phyloP scores from a whole-genome alignment of 2,797 vertebrate species.

The Tamandua tetradactyla region DNA sequence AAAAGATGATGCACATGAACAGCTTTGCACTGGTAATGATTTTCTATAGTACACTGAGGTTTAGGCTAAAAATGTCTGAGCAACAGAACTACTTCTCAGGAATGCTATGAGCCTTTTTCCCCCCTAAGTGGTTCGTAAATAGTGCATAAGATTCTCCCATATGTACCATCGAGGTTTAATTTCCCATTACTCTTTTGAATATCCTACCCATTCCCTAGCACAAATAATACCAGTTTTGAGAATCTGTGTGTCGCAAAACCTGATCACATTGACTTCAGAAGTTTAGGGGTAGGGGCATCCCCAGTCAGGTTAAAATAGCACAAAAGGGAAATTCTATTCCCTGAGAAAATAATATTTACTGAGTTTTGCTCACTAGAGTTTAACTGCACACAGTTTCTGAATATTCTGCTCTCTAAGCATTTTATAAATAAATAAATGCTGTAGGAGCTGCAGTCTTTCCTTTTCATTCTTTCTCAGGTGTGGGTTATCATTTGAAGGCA shows the following conservation, averaged over 20 bases:
- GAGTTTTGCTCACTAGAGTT: constrained; percentile 56
- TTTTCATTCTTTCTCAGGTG: constrained; percentile 48
- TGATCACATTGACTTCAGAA: neutral
- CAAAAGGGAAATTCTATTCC: neutral
- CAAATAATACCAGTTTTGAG: neutral
- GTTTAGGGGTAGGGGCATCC: neutral
- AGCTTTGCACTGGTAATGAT: neutral
- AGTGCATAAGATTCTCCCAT: neutral
- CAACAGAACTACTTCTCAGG: neutral
- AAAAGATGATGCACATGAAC: neutral
- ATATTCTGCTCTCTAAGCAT: constrained; percentile 67
- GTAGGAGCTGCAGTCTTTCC: constrained; percentile 55
- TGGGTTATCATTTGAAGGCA: constrained; percentile 34
- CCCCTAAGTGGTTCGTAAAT: neutral
- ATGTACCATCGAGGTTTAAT: neutral
- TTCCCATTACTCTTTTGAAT: neutral
- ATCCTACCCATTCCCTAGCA: neutral
- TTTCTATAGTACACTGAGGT: neutral
- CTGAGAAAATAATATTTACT: constrained; percentile 37
- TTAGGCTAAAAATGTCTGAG: neutral
- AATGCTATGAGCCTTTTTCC: neutral
- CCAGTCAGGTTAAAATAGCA: constrained; percentile 20
- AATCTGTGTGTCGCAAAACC: neutral
- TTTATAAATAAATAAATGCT: constrained; percentile 70
- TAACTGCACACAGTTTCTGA: constrained; percentile 29